Conservation (phyloP, 2,888 invertebrate species). For the Tortricodes alternella region DNA sequence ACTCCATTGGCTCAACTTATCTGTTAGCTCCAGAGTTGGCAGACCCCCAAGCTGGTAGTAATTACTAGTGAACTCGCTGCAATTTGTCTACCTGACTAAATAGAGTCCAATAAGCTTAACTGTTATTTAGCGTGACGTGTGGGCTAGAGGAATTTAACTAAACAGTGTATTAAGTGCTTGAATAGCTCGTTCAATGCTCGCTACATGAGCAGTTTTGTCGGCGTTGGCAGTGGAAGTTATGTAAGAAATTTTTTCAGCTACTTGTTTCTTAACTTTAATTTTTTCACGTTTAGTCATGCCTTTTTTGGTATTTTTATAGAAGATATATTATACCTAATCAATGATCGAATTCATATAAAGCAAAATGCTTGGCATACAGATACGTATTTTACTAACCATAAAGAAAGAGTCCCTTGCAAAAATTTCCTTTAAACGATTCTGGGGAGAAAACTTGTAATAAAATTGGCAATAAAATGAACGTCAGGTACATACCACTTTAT, state of each 20-base stretch:
- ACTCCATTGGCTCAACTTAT: conserved; percentile 2
- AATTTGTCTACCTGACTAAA: conserved; percentile 28
- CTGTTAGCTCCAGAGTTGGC: conserved; percentile 13
- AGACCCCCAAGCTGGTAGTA: conserved; percentile 18
- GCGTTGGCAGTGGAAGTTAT: not conserved
- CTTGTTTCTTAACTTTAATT: too few relatives aligned
- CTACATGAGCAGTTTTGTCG: not conserved
- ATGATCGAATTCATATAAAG: conserved; percentile 7
- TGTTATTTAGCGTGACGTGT: conserved; percentile 15
- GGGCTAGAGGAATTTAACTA: conserved; percentile 12
- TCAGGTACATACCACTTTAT: conserved; percentile 29
- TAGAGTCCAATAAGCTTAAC: conserved; percentile 21
- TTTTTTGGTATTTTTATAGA: not conserved
- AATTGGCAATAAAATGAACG: conserved; percentile 30
- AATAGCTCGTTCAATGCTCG: conserved; percentile 2
- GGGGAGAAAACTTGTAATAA: conserved; percentile 26
- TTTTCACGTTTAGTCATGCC: too few relatives aligned
- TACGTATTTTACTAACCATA: conserved; percentile 27
- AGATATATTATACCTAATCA: not conserved
- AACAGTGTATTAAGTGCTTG: conserved; percentile 10
- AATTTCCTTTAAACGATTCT: conserved; percentile 23
- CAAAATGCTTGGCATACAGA: conserved; percentile 12
- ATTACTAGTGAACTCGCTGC: conserved; percentile 19
- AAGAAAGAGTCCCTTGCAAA: conserved; percentile 23
- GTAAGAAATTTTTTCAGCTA: too few relatives aligned